Evolutionary conservation across 2,797 vertebrate genomes (phyloP), one percentile per base, ranked within the genome.

Genomic region (Acomys russatus): DNA sequence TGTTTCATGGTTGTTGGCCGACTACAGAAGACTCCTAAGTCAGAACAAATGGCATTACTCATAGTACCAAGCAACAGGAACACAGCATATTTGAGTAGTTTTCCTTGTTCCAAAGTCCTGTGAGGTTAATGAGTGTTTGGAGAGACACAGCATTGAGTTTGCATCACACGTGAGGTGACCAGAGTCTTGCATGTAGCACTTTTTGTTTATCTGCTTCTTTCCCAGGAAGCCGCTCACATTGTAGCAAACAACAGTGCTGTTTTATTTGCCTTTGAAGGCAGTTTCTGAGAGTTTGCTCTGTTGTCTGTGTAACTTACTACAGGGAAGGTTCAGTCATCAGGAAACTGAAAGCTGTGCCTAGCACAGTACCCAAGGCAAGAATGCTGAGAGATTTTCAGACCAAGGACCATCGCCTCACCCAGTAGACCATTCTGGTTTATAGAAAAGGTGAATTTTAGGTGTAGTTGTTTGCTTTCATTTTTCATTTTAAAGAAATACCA

Each of bases 1-100:
- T 90, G 49, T 96, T 93, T 96, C 68, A 33, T 63, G 44, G 51
- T 91, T 92, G 59, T 54, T 97, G 74, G 82, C 88, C 71, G 93
- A 90, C 61, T 93, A 79, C 56, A 85, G 66, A 85, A 84, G 63
- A 84, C 88, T 90, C 49, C 38, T n/a, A 95, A 85, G 38, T 93
- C 88, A 96, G 88, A 92, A 76, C 77, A 91, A 79, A 66, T 92
- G 79, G 64, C 20, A 6, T 90, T 96, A 91, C 79, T 94, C 71
- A 92, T 14, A 35, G 51, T 56, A 56, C 38, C 73, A 73, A 61
- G 44, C 77, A 90, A 23, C 54, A 30, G 9, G 74, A 90, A 68
- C 2, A 28, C 76, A 90, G 66, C 64, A 35, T 71, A 12, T 95
- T 80, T 96, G n/a, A 84, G 54, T 79, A 94, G 73, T 77, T 97